Conservation (phyloP, 2,113 vertebrate genomes). For the Oreochromis spilurus region DNA sequence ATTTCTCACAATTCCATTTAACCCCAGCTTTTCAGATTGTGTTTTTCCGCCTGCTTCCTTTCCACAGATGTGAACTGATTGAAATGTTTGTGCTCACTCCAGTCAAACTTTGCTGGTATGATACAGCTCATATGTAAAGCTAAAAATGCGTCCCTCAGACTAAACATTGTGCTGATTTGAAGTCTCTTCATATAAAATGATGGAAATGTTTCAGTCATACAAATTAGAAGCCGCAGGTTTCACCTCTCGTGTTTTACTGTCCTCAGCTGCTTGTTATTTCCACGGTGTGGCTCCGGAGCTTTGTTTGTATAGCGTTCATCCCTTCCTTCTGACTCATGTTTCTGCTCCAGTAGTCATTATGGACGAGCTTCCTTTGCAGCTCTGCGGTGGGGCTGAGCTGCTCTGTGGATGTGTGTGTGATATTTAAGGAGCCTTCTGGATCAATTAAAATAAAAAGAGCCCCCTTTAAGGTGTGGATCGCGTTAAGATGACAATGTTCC, state of each 20-base stretch:
- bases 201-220: neutral
- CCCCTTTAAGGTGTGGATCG: neutral
- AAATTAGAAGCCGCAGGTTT: neutral
- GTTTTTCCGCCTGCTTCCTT: neutral
- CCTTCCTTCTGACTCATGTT: slow-evolving; percentile 33
- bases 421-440: neutral
- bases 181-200: neutral
- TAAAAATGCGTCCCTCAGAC: neutral
- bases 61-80: neutral
- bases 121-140: neutral
- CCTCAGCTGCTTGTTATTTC: slow-evolving; percentile 14
- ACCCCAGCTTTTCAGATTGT: neutral
- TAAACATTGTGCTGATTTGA: slow-evolving; percentile 5
- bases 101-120: neutral
- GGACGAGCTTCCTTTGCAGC: slow-evolving; percentile 8
- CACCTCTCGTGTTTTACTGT: neutral
- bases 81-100: neutral
- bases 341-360: slow-evolving; percentile 11
- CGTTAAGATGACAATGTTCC: neutral
- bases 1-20: neutral
- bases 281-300: neutral
- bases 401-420: neutral
- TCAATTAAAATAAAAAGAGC: neutral
- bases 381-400: neutral
- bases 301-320: slow-evolving; percentile 43